Evolutionary conservation across 1,140 invertebrate genomes (phyloP), one percentile per base, ranked within the genome.

Genomic region (Acromyrmex echinatior): DNA sequence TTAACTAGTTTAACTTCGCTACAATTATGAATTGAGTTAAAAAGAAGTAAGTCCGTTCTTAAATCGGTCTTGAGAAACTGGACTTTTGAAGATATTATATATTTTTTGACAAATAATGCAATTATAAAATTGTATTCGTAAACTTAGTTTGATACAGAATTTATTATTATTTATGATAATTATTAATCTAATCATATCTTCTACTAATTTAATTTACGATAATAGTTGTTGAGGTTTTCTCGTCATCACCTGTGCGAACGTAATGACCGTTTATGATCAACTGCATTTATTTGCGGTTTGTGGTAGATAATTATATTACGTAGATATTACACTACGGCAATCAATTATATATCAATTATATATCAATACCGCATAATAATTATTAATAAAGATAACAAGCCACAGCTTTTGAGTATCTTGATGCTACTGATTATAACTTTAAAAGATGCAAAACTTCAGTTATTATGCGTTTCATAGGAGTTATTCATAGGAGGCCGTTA

Each of bases 381-480:
- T 62, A 78, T 45, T 65, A 78, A 63, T 65, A 35, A n/a, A 78
- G 58, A 78, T 49, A 65, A 60, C 18, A 76, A 60, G 6, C n/a
- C 53, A n/a, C 73, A 76, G 31, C 6, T 76, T 53, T 51, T 28
- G 25, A 58, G 35, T 58, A 35, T 0, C 12, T 31, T 56, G 28
- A 45, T 63, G 58, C 21, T 63, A 16, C n/a, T 62, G n/a, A 62
- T 39, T 62, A 39, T 45, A 45, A 10, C 10, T 45, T 45, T 45
- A 45, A 35, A 18, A 45, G n/a, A 31, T 31, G 35, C 14, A 21
- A 77, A 62, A 39, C 16, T 63, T 78, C 0, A 5, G 18, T 81
- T 80, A 35, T 39, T 53, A 53, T 74, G 10, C 10, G 28, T 10
- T 70, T 71, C 35, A 45, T n/a, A 66, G 18, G n/a, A 39, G 35